Conservation (phyloP, 2,797 vertebrate genomes). For the Neoniphon sammara region DNA sequence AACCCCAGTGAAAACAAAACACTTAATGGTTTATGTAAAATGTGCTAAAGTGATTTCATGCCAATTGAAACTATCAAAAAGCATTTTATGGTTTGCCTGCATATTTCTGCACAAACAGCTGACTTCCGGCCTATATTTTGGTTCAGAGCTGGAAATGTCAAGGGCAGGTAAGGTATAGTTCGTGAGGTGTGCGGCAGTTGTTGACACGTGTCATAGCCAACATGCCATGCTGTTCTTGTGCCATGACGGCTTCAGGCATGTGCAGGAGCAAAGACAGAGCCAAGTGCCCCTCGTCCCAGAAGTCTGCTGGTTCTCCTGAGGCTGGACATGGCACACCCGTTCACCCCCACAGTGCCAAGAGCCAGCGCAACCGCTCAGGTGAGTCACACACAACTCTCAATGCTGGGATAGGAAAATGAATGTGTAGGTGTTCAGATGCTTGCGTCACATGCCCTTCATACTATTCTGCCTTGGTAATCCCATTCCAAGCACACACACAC, state of each 20-base stretch:
- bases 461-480: not conserved
- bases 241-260: conserved; percentile 43
- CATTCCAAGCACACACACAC: not conserved
- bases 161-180: not conserved
- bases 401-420: no score
- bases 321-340: conserved; percentile 6
- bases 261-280: conserved; percentile 62
- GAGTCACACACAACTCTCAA: not conserved
- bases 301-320: conserved; percentile 28
- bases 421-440: no score
- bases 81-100: conserved; percentile 1
- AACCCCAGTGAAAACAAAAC: no score
- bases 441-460: no score
- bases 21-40: no score
- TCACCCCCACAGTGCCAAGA: conserved; percentile 71
- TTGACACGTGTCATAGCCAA: not conserved
- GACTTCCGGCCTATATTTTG: not conserved
- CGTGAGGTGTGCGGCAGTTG: not conserved
- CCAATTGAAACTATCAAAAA: no score
- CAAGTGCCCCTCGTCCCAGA: conserved; percentile 47
- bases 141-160: conserved; percentile 2
- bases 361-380: conserved; percentile 71
- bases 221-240: conserved; percentile 8
- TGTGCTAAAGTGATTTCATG: no score
- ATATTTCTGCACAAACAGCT: not conserved